A percentile compares a stretch with the other conserved stretches of the same genome.
Conservation (phyloP, 1,140 invertebrate genomes). For the Drosophila watanabei region DNA sequence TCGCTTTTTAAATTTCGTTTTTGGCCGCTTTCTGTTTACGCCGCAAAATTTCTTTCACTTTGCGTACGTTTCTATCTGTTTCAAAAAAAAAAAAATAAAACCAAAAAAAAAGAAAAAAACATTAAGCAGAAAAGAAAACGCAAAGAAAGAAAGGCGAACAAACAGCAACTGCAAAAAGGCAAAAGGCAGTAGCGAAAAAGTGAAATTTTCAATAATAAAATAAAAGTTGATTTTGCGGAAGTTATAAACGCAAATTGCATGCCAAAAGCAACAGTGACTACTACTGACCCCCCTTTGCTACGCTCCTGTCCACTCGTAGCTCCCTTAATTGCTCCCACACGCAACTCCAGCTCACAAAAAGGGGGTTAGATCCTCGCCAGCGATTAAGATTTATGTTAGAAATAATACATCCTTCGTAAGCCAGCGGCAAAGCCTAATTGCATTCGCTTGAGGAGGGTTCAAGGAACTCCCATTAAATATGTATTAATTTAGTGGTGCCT, state of each 20-base stretch:
- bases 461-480: constrained; percentile 54
- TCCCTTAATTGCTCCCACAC: constrained; percentile 37
- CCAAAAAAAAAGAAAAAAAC: constrained; percentile 4
- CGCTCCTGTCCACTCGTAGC: neutral
- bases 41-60: constrained; percentile 79
- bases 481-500: constrained; percentile 13
- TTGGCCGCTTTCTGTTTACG: constrained; percentile 77
- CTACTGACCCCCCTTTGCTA: neutral
- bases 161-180: constrained; percentile 9
- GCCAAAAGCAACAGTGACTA: constrained; percentile 49
- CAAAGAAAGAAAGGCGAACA: constrained; percentile 28
- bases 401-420: constrained; percentile 42
- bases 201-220: constrained; percentile 78
- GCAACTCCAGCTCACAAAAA: constrained; percentile 16
- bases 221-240: constrained; percentile 67
- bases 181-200: constrained; percentile 47
- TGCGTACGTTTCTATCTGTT: constrained; percentile 73
- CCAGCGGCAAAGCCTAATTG: constrained; percentile 58
- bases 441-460: constrained; percentile 52
- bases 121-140: constrained; percentile 10
- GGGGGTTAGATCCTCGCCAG: constrained; percentile 23
- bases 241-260: constrained; percentile 78
- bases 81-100: constrained; percentile 27
- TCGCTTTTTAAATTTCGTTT: constrained; percentile 53
- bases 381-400: constrained; percentile 76